Base-by-base conservation (phyloP, 2,888 invertebrate species). In the Alentia gelatinosa region DNA sequence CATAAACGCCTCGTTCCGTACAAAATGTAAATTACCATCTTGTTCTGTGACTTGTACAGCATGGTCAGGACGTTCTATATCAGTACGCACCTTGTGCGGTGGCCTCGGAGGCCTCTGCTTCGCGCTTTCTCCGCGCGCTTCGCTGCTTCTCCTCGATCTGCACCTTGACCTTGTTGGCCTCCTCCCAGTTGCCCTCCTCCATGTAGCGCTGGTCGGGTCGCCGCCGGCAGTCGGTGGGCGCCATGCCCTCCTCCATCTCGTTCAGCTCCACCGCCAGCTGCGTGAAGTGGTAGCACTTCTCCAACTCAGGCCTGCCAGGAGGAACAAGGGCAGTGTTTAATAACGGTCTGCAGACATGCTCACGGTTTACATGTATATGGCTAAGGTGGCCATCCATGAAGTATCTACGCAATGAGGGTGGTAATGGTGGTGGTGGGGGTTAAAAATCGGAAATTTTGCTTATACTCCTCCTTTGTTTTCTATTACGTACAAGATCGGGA, bases 191-290 rank as follows among this genome's bases (percentile, higher is more conserved):
- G 30, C 92, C 93, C 68, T 95, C 94, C 92, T 96, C 96, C 99
- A 99, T 99, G 94, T 99, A 97, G 89, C 99, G 97, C 97, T 99
- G 99, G 97, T 99, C 99, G 91, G 99, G 99, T 91, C 99, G 97
- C 90, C 97, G 96, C 47, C 99, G 97, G 90, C 98, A 98, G 97
- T 99, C 99, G 0, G 99, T 99, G 15, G 99, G 99, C 89, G 99
- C 99, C 40, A 99, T 97, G 92, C 97, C 98, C 5, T 97, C 97
- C 96, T 99, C 99, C 83, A 97, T 97, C 96, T 99, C 99, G 96
- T 99, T 99, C 94, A 99, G 97, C 96, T 99, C 99, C 95, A 99
- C 98, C 90, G 99, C 99, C 94, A 99, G 97, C 96, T 98, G 97
- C 84, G 99, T 99, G 96, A 99, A 99, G 96, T 98, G 98, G 97